These are phyloP conservation scores for Cheilosia vulpina DNA, from an alignment of 2,888 invertebrate species.

Conservation along the genomic window DNA sequence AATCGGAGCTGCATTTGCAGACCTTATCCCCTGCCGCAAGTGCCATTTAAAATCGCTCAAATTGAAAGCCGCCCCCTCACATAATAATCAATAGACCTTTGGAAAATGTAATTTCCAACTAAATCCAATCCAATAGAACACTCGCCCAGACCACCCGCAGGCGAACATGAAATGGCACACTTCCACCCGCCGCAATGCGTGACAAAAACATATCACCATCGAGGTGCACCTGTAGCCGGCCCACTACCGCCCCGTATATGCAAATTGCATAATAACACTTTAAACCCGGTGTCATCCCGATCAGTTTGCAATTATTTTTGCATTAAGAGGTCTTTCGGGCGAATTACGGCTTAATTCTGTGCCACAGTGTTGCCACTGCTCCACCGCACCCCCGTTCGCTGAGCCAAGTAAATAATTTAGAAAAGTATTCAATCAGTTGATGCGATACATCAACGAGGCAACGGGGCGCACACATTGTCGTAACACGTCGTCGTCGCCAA, in stretches of 20 bases:
- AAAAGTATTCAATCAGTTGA: constrained; percentile 50
- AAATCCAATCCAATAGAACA: constrained; percentile 39
- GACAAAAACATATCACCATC: constrained; percentile 24
- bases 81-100: not conserved
- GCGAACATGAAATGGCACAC: constrained; percentile 22
- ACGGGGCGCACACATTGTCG: constrained; percentile 25
- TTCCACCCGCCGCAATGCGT: not conserved
- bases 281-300: constrained; percentile 49
- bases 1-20: no score
- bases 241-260: constrained; percentile 29
- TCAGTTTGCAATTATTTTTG: constrained; percentile 61
- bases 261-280: constrained; percentile 65
- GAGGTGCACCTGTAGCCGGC: constrained; percentile 7
- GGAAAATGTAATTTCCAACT: constrained; percentile 2
- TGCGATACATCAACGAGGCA: constrained; percentile 42
- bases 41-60: constrained; percentile 1
- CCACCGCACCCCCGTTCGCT: not conserved
- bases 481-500: constrained; percentile 43
- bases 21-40: not conserved
- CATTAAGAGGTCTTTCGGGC: constrained; percentile 43
- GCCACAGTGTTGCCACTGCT: not conserved
- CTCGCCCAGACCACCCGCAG: constrained; percentile 28
- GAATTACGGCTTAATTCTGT: constrained; percentile 36
- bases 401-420: constrained; percentile 35
- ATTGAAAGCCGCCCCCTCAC: not conserved